phyloP scores from a whole-genome alignment of 2,888 invertebrate genomes.

The Tipula helvola region DNA sequence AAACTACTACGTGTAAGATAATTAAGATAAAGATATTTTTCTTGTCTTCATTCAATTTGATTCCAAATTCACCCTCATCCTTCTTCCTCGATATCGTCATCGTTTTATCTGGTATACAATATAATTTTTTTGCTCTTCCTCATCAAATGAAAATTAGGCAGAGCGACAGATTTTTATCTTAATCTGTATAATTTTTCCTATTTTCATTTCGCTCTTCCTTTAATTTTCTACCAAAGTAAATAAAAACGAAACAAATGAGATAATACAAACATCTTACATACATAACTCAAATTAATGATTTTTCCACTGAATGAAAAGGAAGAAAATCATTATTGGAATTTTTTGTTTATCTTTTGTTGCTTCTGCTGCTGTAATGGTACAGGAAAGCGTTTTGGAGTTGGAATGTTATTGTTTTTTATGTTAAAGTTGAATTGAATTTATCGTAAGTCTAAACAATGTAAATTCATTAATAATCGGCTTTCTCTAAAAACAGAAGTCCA shows the following conservation, averaged over 20 bases:
- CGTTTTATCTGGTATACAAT: not conserved
- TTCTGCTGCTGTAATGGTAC: not conserved
- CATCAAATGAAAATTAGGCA: not conserved
- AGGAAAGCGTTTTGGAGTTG: not conserved
- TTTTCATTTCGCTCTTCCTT: not conserved
- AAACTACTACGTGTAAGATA: not conserved
- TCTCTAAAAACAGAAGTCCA: too few relatives aligned
- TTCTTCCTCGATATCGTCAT: not conserved
- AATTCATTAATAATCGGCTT: too few relatives aligned
- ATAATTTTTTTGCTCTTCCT: not conserved
- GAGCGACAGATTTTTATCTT: not conserved
- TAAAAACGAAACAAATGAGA: not conserved
- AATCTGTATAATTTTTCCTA: not conserved
- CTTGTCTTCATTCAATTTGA: not conserved
- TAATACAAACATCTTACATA: not conserved
- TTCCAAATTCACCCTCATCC: not conserved
- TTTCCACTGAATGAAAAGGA: not conserved
- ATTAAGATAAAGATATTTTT: not conserved
- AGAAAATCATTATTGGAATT: not conserved
- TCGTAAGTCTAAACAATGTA: too few relatives aligned
- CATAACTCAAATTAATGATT: not conserved
- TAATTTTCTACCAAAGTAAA: not conserved
- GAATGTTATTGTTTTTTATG: too few relatives aligned
- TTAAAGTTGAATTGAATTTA: too few relatives aligned
- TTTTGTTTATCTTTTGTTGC: not conserved